A percentile compares a stretch with the other conserved stretches of the same genome.
phyloP scores from a whole-genome alignment of 1,140 invertebrate genomes.

The Trichogramma pretiosum region DNA sequence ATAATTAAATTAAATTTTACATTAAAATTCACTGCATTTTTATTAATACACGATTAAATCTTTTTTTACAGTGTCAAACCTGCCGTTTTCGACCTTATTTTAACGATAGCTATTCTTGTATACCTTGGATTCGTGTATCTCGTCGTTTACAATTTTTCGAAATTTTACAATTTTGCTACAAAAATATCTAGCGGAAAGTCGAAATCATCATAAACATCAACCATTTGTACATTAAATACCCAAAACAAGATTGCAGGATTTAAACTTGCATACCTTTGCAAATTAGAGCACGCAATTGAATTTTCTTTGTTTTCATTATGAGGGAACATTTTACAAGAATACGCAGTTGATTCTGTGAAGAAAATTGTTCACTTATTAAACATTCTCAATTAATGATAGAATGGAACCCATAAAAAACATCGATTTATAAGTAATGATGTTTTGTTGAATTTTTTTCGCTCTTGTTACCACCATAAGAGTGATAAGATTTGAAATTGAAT shows the following conservation, averaged over 20 bases:
- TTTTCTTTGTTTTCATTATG: no score
- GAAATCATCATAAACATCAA: conserved; percentile 37
- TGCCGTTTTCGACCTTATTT: conserved; percentile 91
- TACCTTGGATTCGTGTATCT: conserved; percentile 80
- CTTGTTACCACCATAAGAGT: no score
- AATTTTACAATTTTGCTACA: conserved; percentile 33
- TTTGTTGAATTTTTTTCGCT: no score
- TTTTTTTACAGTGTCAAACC: conserved; percentile 81
- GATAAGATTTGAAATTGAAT: no score
- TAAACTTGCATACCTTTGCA: no score
- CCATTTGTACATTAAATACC: background rate
- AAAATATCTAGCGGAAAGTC: conserved; percentile 32
- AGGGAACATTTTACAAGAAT: no score
- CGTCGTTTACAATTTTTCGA: conserved; percentile 64
- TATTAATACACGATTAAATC: conserved; percentile 14
- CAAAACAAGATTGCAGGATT: conserved; percentile 8
- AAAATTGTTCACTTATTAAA: no score
- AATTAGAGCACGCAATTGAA: no score
- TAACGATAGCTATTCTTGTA: conserved; percentile 73
- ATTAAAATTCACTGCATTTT: background rate
- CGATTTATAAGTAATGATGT: no score
- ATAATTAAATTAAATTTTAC: conserved; percentile 1
- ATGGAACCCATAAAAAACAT: no score
- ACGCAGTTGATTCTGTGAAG: no score
- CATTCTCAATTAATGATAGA: no score